Evolutionary conservation across 1,140 invertebrate species (phyloP), one percentile per base, ranked within the genome.

Genomic region (Lordiphosa mommai): DNA sequence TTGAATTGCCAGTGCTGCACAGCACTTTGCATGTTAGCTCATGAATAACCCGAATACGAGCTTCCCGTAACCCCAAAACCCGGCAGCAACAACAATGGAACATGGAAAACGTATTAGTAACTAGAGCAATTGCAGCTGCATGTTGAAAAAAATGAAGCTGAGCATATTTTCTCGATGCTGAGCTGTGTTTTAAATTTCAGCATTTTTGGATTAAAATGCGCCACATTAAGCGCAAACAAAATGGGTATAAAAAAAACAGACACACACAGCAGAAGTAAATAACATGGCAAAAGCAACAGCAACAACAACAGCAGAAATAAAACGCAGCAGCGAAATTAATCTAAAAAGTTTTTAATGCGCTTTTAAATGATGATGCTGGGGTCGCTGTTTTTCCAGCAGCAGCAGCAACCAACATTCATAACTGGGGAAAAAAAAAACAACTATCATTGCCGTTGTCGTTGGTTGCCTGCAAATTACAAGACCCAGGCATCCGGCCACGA

Each of bases 341-440:
- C 82, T 86, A 86, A 86, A 86, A 86, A 86, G 72, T 86, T 86
- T 86, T 86, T 86, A 86, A 86, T 86, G 82, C 82, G 82, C 82
- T 86, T 86, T 86, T 86, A 86, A 86, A 86, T 86, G 82, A 86
- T 86, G 74, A 63, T 80, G 74, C 82, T 70, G 50, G 41, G 63
- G 38, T 27, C 43, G 37, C 23, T 29, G 36, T 64, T 61, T 46
- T 52, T 27, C 2, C 41, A 43, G 20, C 41, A 34, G 34, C 38
- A 58, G 48, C 23, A 58, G 61, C 61, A 57, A 65, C 59, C 60
- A 79, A 72, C 64, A 82, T 80, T 84, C 76, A 80, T 82, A 84
- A 84, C 61, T 59, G 16, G 40, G 3, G 50, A 37, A 36, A 4
- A 7, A n/a, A 23, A 20, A 49, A 32, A n/a, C n/a, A 68, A 82